phyloP scores from a whole-genome alignment of 2,113 vertebrate species.

The Tragelaphus scriptus region DNA sequence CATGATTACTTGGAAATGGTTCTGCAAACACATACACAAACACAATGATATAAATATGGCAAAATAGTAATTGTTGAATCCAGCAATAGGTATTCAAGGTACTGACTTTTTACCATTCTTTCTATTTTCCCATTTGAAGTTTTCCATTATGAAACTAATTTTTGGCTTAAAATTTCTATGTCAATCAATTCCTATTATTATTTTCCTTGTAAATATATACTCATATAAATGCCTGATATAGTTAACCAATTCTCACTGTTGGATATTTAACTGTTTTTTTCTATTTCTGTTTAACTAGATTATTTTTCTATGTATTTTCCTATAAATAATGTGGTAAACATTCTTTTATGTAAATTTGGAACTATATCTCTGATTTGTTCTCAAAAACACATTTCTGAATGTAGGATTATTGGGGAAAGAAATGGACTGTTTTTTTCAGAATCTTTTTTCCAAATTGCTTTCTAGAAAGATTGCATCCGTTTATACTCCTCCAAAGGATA shows the following conservation, averaged over 20 bases:
- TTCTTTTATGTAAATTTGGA: background rate
- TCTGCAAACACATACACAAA: background rate
- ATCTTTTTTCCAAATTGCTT: background rate
- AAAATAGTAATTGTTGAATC: background rate
- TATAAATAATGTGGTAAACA: background rate
- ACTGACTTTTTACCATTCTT: background rate
- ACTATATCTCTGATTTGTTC: background rate
- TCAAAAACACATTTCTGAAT: background rate
- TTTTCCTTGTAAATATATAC: background rate
- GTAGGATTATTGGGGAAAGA: background rate
- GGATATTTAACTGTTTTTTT: background rate
- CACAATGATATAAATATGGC: background rate
- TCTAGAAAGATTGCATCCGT: background rate
- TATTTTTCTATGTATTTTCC: background rate
- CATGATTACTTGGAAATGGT: background rate
- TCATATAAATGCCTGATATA: background rate
- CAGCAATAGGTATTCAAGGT: background rate
- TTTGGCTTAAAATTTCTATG: background rate
- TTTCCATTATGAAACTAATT: background rate
- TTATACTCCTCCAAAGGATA: background rate
- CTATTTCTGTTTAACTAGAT: background rate
- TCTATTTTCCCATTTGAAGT: conserved; percentile 10
- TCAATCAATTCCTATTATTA: background rate
- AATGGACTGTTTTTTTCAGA: background rate
- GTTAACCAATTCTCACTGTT: background rate